A percentile compares a stretch with the other conserved stretches of the same genome.
Conservation (phyloP, 2,888 invertebrate genomes). For the Calliopum simillimum region DNA sequence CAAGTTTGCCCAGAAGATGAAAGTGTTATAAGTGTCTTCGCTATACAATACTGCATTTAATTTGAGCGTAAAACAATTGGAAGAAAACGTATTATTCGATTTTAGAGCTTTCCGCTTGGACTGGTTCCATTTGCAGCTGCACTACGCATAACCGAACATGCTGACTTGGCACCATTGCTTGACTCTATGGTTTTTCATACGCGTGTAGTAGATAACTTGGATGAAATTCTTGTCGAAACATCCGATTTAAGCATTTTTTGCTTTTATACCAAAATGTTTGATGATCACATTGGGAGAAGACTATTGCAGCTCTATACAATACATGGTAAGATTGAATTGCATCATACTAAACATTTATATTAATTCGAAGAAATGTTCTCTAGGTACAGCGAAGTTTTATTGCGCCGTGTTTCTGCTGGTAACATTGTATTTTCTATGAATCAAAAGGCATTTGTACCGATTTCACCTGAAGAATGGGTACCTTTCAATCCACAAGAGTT, state of each 20-base stretch:
- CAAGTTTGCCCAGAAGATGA: constrained; percentile 94
- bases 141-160: too few species aligned
- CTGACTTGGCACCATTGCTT: constrained; percentile 88
- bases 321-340: constrained; percentile 83
- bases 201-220: constrained; percentile 97
- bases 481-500: constrained; percentile 99
- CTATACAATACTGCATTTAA: constrained; percentile 89
- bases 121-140: too few species aligned
- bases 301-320: constrained; percentile 94
- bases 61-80: constrained; percentile 93
- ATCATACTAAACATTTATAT: neutral
- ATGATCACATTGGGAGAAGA: constrained; percentile 98
- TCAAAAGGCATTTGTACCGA: too few species aligned
- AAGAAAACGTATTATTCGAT: constrained; percentile 95
- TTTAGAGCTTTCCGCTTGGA: too few species aligned
- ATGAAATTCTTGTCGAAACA: constrained; percentile 96
- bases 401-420: too few species aligned
- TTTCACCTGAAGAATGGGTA: too few species aligned
- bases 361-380: neutral
- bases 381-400: too few species aligned
- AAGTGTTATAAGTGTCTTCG: constrained; percentile 90
- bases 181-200: constrained; percentile 98
- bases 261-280: constrained; percentile 96
- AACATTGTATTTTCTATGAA: too few species aligned
- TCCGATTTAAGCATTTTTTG: constrained; percentile 99